These are phyloP conservation scores for Scotopteryx bipunctaria DNA, from an alignment of 2,888 invertebrate genomes.

Conservation along the genomic window DNA sequence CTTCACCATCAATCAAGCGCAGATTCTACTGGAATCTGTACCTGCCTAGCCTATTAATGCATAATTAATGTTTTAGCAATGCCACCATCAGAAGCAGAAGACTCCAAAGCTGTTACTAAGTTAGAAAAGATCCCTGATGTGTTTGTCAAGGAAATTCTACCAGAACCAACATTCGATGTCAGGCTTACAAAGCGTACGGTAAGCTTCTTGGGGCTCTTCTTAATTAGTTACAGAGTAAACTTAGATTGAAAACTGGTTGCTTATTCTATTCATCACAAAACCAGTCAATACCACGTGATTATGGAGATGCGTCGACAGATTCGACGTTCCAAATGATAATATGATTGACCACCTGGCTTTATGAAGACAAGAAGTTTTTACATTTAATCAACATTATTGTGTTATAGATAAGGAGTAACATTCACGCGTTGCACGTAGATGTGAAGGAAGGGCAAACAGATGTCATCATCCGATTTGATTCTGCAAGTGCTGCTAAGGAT, in stretches of 20 bases:
- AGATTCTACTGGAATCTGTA: no score
- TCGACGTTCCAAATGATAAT: no score
- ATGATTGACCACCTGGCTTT: no score
- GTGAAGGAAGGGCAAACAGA: slow-evolving; percentile 87
- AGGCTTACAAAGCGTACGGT: slow-evolving; percentile 87
- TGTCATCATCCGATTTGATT: slow-evolving; percentile 87
- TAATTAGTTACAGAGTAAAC: no score
- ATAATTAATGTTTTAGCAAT: slow-evolving; percentile 15
- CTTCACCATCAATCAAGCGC: no score
- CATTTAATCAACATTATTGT: not conserved
- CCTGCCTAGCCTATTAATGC: no score
- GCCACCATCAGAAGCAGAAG: slow-evolving; percentile 42
- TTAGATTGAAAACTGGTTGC: no score
- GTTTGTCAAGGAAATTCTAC: slow-evolving; percentile 87
- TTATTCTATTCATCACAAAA: no score
- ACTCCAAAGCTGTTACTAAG: slow-evolving; percentile 44
- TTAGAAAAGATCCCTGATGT: slow-evolving; percentile 73
- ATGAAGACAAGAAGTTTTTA: no score
- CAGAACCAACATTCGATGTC: slow-evolving; percentile 86
- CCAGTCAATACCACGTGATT: no score
- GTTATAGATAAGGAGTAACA: slow-evolving; percentile 83
- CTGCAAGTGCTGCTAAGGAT: slow-evolving; percentile 73
- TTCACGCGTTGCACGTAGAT: slow-evolving; percentile 91
- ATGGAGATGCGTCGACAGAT: no score
- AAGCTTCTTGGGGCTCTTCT: no score